A percentile compares a stretch with the other conserved stretches of the same genome.
These are phyloP conservation scores for Chaetogeoica ovagalla DNA, from an alignment of 2,888 invertebrate genomes.

Conservation along the genomic window DNA sequence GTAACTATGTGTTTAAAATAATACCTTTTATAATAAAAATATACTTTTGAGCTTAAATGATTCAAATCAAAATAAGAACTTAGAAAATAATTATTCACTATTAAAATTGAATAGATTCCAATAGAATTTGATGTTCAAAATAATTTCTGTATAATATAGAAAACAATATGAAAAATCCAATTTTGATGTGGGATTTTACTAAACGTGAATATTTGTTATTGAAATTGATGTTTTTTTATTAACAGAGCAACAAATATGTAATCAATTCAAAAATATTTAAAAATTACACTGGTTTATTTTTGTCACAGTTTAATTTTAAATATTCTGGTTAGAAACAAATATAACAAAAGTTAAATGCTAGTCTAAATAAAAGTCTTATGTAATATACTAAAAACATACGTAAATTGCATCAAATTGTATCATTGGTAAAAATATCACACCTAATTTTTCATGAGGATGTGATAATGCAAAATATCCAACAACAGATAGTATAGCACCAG, in stretches of 20 bases:
- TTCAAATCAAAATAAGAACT: too few species aligned
- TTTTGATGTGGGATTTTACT: neutral
- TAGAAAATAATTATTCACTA: neutral
- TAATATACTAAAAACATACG: conserved; percentile 61
- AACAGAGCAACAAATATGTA: neutral
- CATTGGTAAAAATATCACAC: conserved; percentile 87
- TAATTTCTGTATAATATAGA: neutral
- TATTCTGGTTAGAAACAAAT: neutral
- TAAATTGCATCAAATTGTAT: conserved; percentile 83
- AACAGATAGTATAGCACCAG: conserved; percentile 92
- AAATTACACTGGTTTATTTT: neutral
- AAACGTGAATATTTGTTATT: neutral
- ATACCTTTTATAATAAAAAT: too few species aligned
- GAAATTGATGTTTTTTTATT: neutral
- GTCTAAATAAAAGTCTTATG: neutral
- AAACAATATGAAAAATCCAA: neutral
- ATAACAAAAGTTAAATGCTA: neutral
- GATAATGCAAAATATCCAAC: conserved; percentile 84
- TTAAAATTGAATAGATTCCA: neutral
- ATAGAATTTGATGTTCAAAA: neutral
- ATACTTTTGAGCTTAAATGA: too few species aligned
- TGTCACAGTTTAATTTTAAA: neutral
- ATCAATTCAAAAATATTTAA: neutral
- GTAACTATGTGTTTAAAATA: too few species aligned
- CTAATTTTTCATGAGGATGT: conserved; percentile 84